These are phyloP conservation scores for Saguinus imperator DNA, from an alignment of 2,113 vertebrate genomes.

Conservation along the genomic window DNA sequence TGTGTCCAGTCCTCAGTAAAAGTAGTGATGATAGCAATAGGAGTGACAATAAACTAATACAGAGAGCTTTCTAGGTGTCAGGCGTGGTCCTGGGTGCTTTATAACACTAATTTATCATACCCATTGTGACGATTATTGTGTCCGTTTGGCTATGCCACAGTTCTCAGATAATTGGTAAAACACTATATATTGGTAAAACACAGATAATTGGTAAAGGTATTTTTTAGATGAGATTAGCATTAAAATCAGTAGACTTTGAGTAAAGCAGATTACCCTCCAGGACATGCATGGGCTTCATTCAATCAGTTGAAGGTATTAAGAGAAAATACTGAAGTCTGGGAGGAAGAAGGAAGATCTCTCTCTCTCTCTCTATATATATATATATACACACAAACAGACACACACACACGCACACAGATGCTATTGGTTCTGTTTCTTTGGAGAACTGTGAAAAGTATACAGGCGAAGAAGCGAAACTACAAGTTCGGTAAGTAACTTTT, in stretches of 20 bases:
- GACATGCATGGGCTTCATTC: not conserved
- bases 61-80: not conserved
- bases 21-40: not conserved
- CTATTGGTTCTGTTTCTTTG: not conserved
- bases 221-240: constrained; percentile 6
- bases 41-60: not conserved
- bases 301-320: not conserved
- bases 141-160: not conserved
- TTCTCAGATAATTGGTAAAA: not conserved
- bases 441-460: not conserved
- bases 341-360: not conserved
- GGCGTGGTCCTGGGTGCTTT: not conserved
- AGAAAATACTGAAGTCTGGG: not conserved
- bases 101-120: too few relatives aligned
- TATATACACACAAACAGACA: not conserved
- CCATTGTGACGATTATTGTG: not conserved
- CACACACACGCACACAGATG: not conserved
- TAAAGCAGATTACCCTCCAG: not conserved
- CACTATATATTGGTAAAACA: not conserved
- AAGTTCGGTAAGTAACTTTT: not conserved
- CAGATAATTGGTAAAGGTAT: not conserved
- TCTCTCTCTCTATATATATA: too few relatives aligned
- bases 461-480: not conserved
- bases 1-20: not conserved
- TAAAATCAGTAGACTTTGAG: not conserved